These are phyloP conservation scores for Calliphora vicina DNA, from an alignment of 1,140 invertebrate species.

Conservation along the genomic window DNA sequence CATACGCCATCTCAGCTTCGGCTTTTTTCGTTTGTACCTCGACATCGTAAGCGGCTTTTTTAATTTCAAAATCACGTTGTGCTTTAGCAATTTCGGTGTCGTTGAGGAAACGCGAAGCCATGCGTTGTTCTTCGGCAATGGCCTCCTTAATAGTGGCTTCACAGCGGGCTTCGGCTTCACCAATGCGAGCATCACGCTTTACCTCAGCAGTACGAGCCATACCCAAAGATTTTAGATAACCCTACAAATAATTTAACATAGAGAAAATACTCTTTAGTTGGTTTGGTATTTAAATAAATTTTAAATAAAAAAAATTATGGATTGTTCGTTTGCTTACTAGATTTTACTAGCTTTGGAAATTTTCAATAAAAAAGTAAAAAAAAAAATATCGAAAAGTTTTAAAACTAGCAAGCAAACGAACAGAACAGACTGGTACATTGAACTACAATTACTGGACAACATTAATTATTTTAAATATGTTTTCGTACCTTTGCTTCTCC, in stretches of 20 bases:
- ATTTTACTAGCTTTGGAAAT: too few relatives aligned
- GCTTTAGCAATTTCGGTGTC: conserved; percentile 97
- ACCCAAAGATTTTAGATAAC: conserved; percentile 92
- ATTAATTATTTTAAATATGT: background rate
- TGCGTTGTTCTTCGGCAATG: conserved; percentile 94
- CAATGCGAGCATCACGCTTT: conserved; percentile 94
- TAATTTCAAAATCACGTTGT: conserved; percentile 94
- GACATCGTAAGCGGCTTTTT: conserved; percentile 96
- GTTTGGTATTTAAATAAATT: conserved; percentile 3
- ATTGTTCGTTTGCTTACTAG: too few relatives aligned
- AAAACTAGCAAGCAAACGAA: too few relatives aligned
- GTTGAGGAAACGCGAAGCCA: conserved; percentile 89
- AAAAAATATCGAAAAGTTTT: background rate
- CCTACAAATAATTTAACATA: conserved; percentile 69
- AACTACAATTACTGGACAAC: background rate
- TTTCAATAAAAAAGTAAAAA: too few relatives aligned
- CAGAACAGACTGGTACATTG: too few relatives aligned
- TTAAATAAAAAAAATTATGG: too few relatives aligned
- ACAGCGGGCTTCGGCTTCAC: conserved; percentile 91
- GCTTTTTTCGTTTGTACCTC: conserved; percentile 96
- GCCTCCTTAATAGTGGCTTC: conserved; percentile 93
- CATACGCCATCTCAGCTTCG: conserved; percentile 94
- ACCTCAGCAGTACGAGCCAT: conserved; percentile 97
- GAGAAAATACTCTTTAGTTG: background rate
- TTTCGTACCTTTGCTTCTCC: conserved; percentile 19